These are phyloP conservation scores for Pycnomerus fuliginosus DNA, from an alignment of 2,888 invertebrate species.

Conservation along the genomic window DNA sequence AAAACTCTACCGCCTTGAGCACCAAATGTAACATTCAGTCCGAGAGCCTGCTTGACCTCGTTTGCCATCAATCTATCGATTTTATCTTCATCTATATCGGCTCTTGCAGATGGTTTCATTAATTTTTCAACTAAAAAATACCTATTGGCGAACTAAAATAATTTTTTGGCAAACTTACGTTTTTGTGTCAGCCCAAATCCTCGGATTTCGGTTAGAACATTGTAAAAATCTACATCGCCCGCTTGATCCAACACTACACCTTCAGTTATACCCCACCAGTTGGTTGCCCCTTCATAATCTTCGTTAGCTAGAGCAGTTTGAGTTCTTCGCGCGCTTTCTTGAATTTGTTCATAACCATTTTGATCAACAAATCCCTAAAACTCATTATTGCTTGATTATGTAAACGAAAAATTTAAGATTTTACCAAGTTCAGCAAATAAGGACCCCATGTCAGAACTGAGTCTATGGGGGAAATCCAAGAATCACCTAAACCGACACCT, in stretches of 20 bases:
- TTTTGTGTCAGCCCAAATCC: too few species aligned
- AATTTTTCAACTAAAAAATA: too few species aligned
- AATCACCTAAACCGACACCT: conserved; percentile 81
- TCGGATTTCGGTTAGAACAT: conserved; percentile 29
- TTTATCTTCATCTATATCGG: not conserved
- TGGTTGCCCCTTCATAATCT: too few species aligned
- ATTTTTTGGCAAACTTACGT: too few species aligned
- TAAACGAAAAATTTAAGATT: not conserved
- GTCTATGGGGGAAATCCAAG: conserved; percentile 87
- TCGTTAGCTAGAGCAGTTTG: not conserved
- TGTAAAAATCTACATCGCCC: conserved; percentile 31
- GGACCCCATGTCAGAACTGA: conserved; percentile 82
- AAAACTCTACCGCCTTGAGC: conserved; percentile 62
- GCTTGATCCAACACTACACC: conserved; percentile 9
- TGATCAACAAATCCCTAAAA: conserved; percentile 66
- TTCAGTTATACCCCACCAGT: too few species aligned
- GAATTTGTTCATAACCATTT: conserved; percentile 61
- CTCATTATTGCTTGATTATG: not conserved
- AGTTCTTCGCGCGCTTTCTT: conserved; percentile 43
- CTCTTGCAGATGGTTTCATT: too few species aligned
- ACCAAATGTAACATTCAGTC: conserved; percentile 55
- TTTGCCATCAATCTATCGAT: conserved; percentile 68
- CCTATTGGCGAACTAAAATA: too few species aligned
- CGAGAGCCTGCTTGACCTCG: conserved; percentile 64
- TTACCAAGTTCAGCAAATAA: conserved; percentile 68